phyloP scores from a whole-genome alignment of 2,113 vertebrate genomes.

The Mesembrinibis cayennensis region DNA sequence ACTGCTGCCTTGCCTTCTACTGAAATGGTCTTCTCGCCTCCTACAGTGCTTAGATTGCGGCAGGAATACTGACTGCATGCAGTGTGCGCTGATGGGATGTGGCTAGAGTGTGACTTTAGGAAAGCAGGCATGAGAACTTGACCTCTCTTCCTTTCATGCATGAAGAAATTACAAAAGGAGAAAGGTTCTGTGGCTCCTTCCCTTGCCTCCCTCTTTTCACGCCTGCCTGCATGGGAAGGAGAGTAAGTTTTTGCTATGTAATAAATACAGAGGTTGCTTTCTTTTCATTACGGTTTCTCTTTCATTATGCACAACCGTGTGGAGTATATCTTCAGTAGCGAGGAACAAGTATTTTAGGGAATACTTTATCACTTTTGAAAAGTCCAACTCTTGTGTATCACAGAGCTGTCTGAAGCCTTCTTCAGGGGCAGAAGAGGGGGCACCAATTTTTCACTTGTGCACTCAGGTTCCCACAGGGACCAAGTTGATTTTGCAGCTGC shows the following conservation, averaged over 20 bases:
- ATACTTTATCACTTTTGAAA: not conserved
- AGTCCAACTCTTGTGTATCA: not conserved
- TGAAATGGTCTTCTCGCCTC: not conserved
- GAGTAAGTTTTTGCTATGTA: not conserved
- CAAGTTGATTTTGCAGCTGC: not conserved
- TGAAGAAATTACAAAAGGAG: not conserved
- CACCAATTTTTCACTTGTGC: not conserved
- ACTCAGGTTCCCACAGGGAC: not conserved
- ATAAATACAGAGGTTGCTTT: not conserved
- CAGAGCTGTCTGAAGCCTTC: not conserved
- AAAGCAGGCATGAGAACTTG: constrained; percentile 5
- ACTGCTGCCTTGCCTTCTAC: not conserved
- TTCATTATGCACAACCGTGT: not conserved
- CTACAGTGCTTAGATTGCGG: not conserved
- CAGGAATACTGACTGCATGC: constrained; percentile 62
- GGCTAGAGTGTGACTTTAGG: constrained; percentile 30
- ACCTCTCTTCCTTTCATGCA: constrained; percentile 26
- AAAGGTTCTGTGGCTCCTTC: not conserved
- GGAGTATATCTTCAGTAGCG: not conserved
- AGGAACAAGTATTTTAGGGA: not conserved
- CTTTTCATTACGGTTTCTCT: not conserved
- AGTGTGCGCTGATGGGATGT: constrained; percentile 33
- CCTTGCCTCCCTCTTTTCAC: not conserved
- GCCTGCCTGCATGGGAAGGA: not conserved
- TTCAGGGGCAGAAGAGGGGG: not conserved